These are phyloP conservation scores for Drosophila sechellia DNA, from an alignment of 1,140 invertebrate genomes.

Conservation along the genomic window DNA sequence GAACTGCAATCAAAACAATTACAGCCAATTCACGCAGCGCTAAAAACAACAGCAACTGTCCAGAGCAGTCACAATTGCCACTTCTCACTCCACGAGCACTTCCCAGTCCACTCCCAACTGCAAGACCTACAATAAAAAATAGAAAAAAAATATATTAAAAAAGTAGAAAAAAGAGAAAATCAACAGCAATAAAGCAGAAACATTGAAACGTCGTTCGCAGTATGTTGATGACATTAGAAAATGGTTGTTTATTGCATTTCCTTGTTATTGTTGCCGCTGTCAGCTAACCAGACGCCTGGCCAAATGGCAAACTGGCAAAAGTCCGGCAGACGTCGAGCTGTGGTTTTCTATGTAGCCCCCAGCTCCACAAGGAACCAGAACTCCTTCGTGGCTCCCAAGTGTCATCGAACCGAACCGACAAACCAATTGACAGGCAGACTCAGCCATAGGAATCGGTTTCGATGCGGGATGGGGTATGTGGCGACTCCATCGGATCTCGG, in stretches of 20 bases:
- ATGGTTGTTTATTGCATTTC: slow-evolving; percentile 81
- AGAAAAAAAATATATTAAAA: slow-evolving; percentile 11
- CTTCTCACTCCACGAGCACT: slow-evolving; percentile 16
- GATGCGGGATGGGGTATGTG: slow-evolving; percentile 19
- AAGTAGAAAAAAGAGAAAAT: slow-evolving; percentile 16
- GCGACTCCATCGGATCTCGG: slow-evolving; percentile 10
- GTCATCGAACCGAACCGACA: slow-evolving; percentile 75
- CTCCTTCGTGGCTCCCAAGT: slow-evolving; percentile 58
- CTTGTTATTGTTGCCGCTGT: slow-evolving; percentile 56
- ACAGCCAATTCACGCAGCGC: slow-evolving; percentile 75
- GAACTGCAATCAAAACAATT: slow-evolving; percentile 83
- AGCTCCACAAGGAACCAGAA: slow-evolving; percentile 46
- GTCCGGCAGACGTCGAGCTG: slow-evolving; percentile 7
- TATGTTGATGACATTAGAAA: slow-evolving; percentile 80
- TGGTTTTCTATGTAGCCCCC: slow-evolving; percentile 9
- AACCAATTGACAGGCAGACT: slow-evolving; percentile 71
- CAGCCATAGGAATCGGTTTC: slow-evolving; percentile 29
- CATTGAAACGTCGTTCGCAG: slow-evolving; percentile 51
- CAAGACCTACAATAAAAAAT: slow-evolving; percentile 1
- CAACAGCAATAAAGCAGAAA: slow-evolving; percentile 54
- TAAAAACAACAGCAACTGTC: slow-evolving; percentile 57
- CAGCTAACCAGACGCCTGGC: slow-evolving; percentile 49
- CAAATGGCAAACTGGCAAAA: slow-evolving; percentile 34
- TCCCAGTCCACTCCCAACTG: slow-evolving; percentile 29
- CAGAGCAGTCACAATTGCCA: slow-evolving; percentile 19